Percentiles rank a stretch among this genome's conserved stretches.
Conservation (phyloP, 2,888 invertebrate genomes). For the Lycaena phlaeas region DNA sequence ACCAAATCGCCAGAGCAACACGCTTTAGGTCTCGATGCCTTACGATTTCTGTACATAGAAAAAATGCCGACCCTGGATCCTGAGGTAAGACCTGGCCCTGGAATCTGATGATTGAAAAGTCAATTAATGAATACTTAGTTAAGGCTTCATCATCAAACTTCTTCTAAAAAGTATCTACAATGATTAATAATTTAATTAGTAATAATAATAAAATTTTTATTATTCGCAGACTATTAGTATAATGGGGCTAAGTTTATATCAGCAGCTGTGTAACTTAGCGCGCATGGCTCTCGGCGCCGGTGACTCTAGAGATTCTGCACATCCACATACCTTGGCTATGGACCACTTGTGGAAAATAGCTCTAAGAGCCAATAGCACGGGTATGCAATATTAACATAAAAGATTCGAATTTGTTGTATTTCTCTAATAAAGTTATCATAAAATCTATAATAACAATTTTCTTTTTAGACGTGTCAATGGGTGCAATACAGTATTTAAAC, state of each 20-base stretch:
- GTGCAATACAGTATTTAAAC: slow-evolving; percentile 94
- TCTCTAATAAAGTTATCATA: background rate
- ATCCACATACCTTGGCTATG: slow-evolving; percentile 84
- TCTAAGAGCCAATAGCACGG: slow-evolving; percentile 88
- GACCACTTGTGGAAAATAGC: slow-evolving; percentile 96
- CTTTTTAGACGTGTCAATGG: slow-evolving; percentile 87
- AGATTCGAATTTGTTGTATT: background rate
- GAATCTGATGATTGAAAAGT: too few relatives aligned
- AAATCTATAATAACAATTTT: background rate
- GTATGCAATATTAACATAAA: slow-evolving; percentile 36
- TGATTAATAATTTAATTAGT: too few relatives aligned
- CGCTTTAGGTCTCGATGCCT: slow-evolving; percentile 88
- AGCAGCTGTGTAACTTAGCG: slow-evolving; percentile 91
- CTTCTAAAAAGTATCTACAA: too few relatives aligned
- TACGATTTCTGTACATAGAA: slow-evolving; percentile 89
- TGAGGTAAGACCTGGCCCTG: slow-evolving; percentile 63
- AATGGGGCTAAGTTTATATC: slow-evolving; percentile 91
- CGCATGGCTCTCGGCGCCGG: slow-evolving; percentile 83
- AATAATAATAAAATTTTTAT: too few relatives aligned
- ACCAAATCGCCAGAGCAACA: slow-evolving; percentile 94
- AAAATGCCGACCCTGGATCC: slow-evolving; percentile 92
- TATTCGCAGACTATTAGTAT: slow-evolving; percentile 81
- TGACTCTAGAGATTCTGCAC: slow-evolving; percentile 63
- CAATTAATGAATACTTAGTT: too few relatives aligned
- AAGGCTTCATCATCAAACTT: too few relatives aligned